These are phyloP conservation scores for Sylvietta virens DNA, from an alignment of 2,113 vertebrate genomes.

Conservation along the genomic window DNA sequence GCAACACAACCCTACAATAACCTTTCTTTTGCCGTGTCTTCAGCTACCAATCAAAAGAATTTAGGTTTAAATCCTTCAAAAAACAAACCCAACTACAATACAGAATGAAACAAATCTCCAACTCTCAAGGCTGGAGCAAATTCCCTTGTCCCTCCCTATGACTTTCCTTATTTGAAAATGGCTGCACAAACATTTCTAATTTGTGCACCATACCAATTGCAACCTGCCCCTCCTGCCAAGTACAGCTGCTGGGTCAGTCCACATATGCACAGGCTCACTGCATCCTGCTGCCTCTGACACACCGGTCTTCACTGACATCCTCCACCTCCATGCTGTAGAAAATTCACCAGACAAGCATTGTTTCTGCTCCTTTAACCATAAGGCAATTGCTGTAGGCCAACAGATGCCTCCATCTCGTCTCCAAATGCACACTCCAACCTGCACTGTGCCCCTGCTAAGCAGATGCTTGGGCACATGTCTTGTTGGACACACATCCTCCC, in stretches of 20 bases:
- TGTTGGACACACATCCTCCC: neutral
- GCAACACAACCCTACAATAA: neutral
- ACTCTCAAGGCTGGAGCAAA: neutral
- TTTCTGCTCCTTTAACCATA: neutral
- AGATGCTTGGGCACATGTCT: neutral
- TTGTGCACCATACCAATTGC: neutral
- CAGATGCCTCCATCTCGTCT: neutral
- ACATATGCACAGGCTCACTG: neutral
- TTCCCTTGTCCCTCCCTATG: neutral
- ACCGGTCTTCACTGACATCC: neutral
- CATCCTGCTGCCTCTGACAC: neutral
- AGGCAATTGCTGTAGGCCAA: neutral
- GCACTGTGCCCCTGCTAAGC: neutral
- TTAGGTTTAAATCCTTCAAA: neutral
- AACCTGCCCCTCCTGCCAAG: neutral
- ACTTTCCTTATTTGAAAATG: neutral
- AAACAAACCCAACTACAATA: neutral
- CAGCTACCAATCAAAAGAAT: neutral
- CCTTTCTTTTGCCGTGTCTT: slow-evolving; percentile 5
- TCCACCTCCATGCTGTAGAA: neutral
- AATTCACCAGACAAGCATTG: neutral
- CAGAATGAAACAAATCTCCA: neutral
- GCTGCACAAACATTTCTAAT: neutral
- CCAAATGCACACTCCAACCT: neutral
- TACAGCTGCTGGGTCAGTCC: neutral